Conservation (phyloP, 92 coral and sea anemone species). For the Phenganax stokvisi region DNA sequence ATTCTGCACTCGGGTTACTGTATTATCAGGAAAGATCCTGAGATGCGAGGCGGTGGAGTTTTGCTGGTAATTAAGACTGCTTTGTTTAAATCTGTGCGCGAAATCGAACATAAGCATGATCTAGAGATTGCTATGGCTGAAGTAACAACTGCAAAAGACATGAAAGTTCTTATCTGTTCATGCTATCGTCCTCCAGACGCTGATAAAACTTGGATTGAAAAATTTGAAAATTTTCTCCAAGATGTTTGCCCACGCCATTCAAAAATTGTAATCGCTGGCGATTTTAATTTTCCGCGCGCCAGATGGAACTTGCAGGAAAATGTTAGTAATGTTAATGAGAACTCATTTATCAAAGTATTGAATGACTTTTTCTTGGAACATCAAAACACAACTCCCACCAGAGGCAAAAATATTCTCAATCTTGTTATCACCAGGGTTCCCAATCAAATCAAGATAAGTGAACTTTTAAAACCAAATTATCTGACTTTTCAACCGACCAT, state of each 20-base stretch:
- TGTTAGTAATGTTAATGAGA: not conserved
- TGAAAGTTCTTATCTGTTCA: not conserved
- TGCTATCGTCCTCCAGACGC: not conserved
- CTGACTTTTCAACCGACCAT: no score
- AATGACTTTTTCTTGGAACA: not conserved
- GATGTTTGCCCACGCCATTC: no score
- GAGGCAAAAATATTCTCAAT: not conserved
- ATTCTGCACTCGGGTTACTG: no score
- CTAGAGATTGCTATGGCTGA: not conserved
- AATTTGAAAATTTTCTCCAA: no score
- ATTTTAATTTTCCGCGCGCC: not conserved
- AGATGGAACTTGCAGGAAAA: not conserved
- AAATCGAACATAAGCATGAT: no score
- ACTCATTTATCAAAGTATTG: not conserved
- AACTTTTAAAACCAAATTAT: not conserved
- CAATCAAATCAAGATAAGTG: not conserved
- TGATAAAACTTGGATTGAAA: no score
- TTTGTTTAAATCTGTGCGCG: no score
- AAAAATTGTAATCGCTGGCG: no score
- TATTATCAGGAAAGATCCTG: not conserved
- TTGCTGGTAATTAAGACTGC: not conserved
- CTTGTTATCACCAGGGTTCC: not conserved
- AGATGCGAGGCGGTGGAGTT: slow-evolving; percentile 5
- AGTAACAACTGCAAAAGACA: not conserved
- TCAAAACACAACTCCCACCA: not conserved